Conservation (phyloP, 2,113 vertebrate species). For the Tragelaphus scriptus region DNA sequence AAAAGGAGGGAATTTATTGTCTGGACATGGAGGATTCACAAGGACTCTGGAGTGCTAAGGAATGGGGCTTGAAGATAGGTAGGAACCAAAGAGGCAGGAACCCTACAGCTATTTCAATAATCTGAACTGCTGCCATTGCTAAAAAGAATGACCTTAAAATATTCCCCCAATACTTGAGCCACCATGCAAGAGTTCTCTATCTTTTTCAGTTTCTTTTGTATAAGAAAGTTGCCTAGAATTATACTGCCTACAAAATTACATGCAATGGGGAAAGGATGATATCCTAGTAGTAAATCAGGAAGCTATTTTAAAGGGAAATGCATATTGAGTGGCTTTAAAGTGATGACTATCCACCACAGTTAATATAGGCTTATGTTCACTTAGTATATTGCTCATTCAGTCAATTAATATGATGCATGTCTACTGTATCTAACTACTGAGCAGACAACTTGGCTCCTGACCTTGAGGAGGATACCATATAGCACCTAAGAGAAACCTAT, state of each 20-base stretch:
- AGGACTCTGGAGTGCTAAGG: not conserved
- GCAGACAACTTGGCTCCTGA: not conserved
- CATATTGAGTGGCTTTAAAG: not conserved
- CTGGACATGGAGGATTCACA: not conserved
- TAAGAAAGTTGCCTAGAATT: not conserved
- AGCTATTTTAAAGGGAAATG: not conserved
- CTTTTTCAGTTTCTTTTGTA: not conserved
- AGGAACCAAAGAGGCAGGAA: not conserved
- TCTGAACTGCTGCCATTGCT: not conserved
- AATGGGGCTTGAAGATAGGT: not conserved
- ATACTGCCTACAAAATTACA: not conserved
- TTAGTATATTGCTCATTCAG: not conserved
- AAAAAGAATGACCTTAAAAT: not conserved
- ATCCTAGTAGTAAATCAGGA: not conserved
- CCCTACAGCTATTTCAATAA: not conserved
- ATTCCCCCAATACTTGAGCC: not conserved
- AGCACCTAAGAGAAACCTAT: not conserved
- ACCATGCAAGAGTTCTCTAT: not conserved
- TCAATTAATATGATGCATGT: not conserved
- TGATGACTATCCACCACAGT: not conserved
- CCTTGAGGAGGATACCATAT: not conserved
- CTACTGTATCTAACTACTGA: not conserved
- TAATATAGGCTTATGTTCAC: not conserved
- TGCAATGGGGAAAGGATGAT: not conserved
- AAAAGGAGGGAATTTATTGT: not conserved